Conservation (phyloP, 2,888 invertebrate genomes). For the Rosalia funebris region DNA sequence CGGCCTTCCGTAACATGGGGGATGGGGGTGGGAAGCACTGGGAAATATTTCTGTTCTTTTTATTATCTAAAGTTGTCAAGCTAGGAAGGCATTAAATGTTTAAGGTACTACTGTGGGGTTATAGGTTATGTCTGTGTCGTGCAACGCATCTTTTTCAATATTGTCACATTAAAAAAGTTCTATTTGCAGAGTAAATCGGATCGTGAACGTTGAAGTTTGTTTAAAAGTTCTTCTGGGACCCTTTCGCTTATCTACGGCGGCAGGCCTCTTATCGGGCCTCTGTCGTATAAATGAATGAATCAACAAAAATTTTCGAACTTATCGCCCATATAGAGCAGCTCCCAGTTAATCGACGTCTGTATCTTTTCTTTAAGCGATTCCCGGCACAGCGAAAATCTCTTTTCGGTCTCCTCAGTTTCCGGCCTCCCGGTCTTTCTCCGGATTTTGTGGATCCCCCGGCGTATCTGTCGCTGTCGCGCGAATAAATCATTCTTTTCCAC, state of each 20-base stretch:
- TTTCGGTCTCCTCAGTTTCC: conserved; percentile 49
- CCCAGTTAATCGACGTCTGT: conserved; percentile 47
- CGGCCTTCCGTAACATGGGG: no score
- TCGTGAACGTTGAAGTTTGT: conserved; percentile 9
- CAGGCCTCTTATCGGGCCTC: conserved; percentile 42
- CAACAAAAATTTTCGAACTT: conserved; percentile 47
- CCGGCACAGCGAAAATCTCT: conserved; percentile 35
- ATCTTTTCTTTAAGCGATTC: conserved; percentile 26
- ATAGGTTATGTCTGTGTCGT: no score
- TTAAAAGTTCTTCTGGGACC: conserved; percentile 36
- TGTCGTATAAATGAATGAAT: conserved; percentile 53
- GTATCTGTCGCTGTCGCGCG: conserved; percentile 48
- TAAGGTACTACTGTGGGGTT: no score
- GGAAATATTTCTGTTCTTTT: no score
- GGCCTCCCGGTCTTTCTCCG: conserved; percentile 44
- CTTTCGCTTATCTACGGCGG: conserved; percentile 25
- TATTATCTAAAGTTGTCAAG: no score
- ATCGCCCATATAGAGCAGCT: conserved; percentile 45
- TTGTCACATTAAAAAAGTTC: conserved; percentile 13
- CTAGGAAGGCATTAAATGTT: no score
- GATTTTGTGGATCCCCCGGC: conserved; percentile 47
- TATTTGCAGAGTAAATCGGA: conserved; percentile 10
- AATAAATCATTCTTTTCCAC: conserved; percentile 53
- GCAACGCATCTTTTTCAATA: no score
- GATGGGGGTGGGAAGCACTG: no score